A percentile compares a stretch with the other conserved stretches of the same genome.
phyloP scores from a whole-genome alignment of 2,797 vertebrate species.

The Lateolabrax maculatus region DNA sequence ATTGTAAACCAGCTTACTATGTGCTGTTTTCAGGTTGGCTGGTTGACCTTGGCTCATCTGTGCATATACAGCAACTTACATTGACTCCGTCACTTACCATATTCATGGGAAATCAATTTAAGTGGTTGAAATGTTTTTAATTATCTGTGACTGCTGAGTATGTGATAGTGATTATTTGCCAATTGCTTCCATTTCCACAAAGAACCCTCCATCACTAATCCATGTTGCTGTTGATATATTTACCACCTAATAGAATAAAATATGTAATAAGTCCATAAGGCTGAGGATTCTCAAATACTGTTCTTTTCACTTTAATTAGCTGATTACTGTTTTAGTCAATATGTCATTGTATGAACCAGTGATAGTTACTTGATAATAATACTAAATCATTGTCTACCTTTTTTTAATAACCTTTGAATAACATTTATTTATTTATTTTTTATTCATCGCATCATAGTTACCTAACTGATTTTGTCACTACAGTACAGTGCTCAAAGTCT shows the following conservation, averaged over 20 bases:
- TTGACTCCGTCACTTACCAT: constrained; percentile 11
- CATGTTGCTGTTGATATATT: constrained; percentile 6
- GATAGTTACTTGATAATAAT: background rate
- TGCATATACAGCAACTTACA: background rate
- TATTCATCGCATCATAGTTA: no score
- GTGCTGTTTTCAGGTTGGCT: constrained; percentile 1
- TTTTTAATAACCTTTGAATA: no score
- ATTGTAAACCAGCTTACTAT: constrained; percentile 6
- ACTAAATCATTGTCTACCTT: background rate
- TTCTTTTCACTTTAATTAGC: background rate
- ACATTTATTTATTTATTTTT: no score
- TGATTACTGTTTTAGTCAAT: background rate
- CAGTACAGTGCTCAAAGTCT: background rate
- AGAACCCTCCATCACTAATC: background rate
- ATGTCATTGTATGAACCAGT: background rate
- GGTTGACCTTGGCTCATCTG: constrained; percentile 17
- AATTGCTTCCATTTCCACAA: constrained; percentile 5
- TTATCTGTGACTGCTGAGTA: background rate
- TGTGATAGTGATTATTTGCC: constrained; percentile 7
- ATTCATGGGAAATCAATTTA: constrained; percentile 29
- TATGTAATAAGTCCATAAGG: background rate
- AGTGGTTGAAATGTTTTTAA: background rate
- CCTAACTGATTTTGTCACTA: background rate
- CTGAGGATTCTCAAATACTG: background rate
- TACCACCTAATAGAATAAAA: background rate